Base-by-base conservation (phyloP, 2,888 invertebrate genomes). In the Sinopyrophorus schimmeli region DNA sequence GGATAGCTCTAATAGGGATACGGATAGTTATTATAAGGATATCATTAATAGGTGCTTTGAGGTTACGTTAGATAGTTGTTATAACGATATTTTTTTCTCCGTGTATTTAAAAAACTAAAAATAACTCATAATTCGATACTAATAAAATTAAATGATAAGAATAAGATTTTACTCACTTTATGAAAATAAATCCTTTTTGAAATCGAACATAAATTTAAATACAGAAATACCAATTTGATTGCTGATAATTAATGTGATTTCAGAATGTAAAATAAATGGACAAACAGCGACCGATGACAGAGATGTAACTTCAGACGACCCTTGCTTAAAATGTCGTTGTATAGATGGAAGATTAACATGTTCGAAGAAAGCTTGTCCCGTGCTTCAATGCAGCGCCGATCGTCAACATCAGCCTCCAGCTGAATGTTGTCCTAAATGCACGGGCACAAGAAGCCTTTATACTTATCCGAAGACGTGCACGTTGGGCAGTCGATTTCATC, bases 321-420 rank as follows among this genome's bases (percentile, higher is more conserved):
- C 92, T 2, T 93, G 92, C 66, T 76, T 92, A 52, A 88, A 88
- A 42, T 93, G 92, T 65, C 83, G 85, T 27, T 93, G 92, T 70
- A 79, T 81, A 58, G 79, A 78, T 59, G 77, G 76, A 5, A 78
- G 81, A 40, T 73, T 93, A 59, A 84, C 84, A 9, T 94, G 94
- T 69, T 79, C 84, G 26, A 92, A 92, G 67, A 83, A 84, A 50
- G 90, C 92, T 1, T 95, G 95, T 63, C 92, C 94, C 0, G 92
- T 93, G 4, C 77, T 95, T 20, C 90, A 92, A 57, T 95, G 95
- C 69, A 84, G 86, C 3, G 72, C 74, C 1, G 77, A 79, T 6
- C 81, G 82, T 57, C 89, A 90, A 64, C 76, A 79, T 48, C 82
- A 84, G 41, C 81, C 82, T 16, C 79, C 83, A 1, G 90, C 89